Percentiles rank a stretch among this genome's conserved stretches.
Evolutionary conservation across 2,888 invertebrate genomes (phyloP).

Genomic region (Augiades crinisus): DNA sequence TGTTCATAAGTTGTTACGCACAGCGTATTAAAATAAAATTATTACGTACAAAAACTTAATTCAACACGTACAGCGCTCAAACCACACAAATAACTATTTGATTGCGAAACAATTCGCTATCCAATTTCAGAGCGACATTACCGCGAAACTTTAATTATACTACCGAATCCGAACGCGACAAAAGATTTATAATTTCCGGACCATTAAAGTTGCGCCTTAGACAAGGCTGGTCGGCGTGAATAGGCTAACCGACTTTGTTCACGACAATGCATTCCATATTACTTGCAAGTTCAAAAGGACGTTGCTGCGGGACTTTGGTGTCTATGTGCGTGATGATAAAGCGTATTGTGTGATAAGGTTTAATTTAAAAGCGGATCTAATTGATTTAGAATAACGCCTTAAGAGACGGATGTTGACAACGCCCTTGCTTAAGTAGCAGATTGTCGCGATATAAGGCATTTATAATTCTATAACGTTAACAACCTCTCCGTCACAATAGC

Average conservation of each 20-base stretch:
- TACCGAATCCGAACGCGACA: conserved; percentile 51
- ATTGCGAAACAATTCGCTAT: conserved; percentile 50
- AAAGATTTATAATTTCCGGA: conserved; percentile 69
- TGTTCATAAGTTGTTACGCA: not conserved
- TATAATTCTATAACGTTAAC: conserved; percentile 36
- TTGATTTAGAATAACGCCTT: conserved; percentile 56
- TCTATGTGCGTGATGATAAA: conserved; percentile 52
- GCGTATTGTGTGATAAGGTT: conserved; percentile 48
- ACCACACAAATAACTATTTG: conserved; percentile 34
- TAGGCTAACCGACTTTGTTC: conserved; percentile 47
- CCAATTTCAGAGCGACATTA: conserved; percentile 43
- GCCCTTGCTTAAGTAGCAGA: conserved; percentile 54
- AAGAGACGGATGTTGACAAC: conserved; percentile 68
- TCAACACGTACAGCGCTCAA: conserved; percentile 21
- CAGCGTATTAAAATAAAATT: not conserved
- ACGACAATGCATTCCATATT: conserved; percentile 69
- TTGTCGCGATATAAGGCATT: conserved; percentile 6
- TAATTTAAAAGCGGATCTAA: conserved; percentile 71
- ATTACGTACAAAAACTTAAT: not conserved
- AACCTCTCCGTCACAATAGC: conserved; percentile 5
- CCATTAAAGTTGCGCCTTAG: conserved; percentile 59
- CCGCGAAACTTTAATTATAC: conserved; percentile 52
- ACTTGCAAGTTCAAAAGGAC: conserved; percentile 42
- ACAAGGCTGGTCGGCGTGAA: conserved; percentile 67
- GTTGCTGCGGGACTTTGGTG: conserved; percentile 52